phyloP scores from a whole-genome alignment of 1,140 invertebrate genomes.

The Eriocheir sinensis region DNA sequence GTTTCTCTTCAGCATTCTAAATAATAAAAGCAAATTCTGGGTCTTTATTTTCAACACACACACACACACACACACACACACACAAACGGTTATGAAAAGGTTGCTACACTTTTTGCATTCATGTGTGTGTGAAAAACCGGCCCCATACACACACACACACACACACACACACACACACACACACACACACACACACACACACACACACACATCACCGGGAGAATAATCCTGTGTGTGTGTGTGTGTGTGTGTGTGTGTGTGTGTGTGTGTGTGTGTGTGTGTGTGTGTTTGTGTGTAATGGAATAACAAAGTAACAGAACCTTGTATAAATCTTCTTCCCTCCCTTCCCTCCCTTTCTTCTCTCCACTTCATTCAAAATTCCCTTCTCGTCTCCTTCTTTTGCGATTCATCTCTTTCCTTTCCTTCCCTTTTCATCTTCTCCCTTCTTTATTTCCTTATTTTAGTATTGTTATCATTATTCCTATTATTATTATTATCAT shows the following conservation, averaged over 20 bases:
- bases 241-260: conserved; percentile 22
- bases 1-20: background rate
- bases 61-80: background rate
- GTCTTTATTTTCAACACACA: background rate
- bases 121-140: background rate
- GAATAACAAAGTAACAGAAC: background rate
- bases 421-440: background rate
- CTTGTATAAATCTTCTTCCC: background rate
- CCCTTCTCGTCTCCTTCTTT: background rate
- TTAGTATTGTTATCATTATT: conserved; percentile 7
- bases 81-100: background rate
- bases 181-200: conserved; percentile 38
- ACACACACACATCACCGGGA: background rate
- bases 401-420: no score
- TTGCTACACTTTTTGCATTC: background rate
- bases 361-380: background rate
- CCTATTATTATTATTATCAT: conserved; percentile 13
- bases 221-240: conserved; percentile 10
- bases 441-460: background rate
- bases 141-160: background rate
- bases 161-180: conserved; percentile 10
- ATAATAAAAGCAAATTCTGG: background rate
- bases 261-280: background rate
- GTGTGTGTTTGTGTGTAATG: background rate
- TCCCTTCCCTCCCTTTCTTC: background rate